Evolutionary conservation across 2,113 vertebrate genomes (phyloP), one percentile per base, ranked within the genome.

Genomic region (Lepisosteus oculatus): DNA sequence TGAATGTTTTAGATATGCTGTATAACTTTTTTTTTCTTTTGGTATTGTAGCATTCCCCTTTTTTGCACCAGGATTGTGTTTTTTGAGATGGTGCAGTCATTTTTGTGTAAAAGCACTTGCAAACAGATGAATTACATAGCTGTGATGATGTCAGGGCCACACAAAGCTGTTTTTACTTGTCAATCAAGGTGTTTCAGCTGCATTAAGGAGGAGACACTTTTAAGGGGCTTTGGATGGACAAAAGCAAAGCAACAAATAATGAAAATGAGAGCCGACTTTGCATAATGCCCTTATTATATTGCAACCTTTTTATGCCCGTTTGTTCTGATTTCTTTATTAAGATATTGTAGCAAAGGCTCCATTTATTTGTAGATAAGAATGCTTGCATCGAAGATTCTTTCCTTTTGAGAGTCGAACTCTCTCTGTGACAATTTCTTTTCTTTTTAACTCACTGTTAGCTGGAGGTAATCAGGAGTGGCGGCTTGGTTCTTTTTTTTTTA

Each of bases 141-240:
- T 70, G 70, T 45, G 17, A 78, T 77, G 83, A 87, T 51, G 84
- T 77, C 77, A 79, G 81, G 81, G 73, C 76, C 84, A 80, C 78
- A 77, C 73, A 74, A 76, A 51, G 85, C 84, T 85, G 86, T 87
- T 81, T 87, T 84, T 77, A 79, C 78, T 78, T 86, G 84, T 84
- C 86, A 86, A 83, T 86, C 83, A 84, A 65, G 51, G 74, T 71
- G 76, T 68, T 81, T 84, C 72, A 73, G 79, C 81, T 83, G 82
- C 77, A 75, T 80, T 68, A 76, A 81, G 81, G 74, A 78, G 77
- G 77, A 85, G 86, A 87, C 85, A 83, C 86, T 85, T 83, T 77
- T 66, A 14, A 78, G 83, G 83, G 83, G 86, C 83, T 66, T 47
- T 44, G 45, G 43, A 15, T 47, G 43, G 64, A 66, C 64, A 66